Evolutionary conservation across 2,888 invertebrate species (phyloP), one percentile per base, ranked within the genome.

Genomic region (Pseudolycoriella hygida): DNA sequence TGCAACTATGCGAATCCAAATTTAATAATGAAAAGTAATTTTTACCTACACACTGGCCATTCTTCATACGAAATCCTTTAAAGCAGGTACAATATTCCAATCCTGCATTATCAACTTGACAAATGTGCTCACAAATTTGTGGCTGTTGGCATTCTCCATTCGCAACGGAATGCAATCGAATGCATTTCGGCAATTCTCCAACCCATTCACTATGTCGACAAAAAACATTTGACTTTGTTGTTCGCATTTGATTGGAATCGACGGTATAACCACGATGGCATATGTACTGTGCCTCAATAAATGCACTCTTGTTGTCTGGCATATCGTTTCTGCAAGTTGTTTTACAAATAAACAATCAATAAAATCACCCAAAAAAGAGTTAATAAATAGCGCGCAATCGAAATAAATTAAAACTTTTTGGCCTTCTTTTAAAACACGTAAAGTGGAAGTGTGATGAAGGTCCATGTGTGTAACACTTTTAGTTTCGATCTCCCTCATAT

Each of bases 21-120:
- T 12, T 30, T 12, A 18, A 15, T n/a, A 31, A 14, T 38, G 30
- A 43, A 46, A 18, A 25, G n/a, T 25, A 4, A 43, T 42, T 47
- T 42, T 41, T 49, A 53, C 53, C 53, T 43, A 46, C 46, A 44
- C 53, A 53, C 8, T 48, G 49, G 39, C 43, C 45, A 44, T 50
- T 50, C 44, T 67, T 59, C 31, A 57, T 54, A 40, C 57, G 56
- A 54, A 66, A 69, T 46, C 71, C 71, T 44, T 61, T 58, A 48
- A 64, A 60, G 53, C 71, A 72, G 17, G 61, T 58, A 51, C 71
- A 71, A 51, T 59, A 62, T 50, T 56, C 65, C 47, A 51, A 55
- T 45, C 56, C 57, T 47, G 55, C 60, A 44, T 51, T 48, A 18
- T 44, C 44, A 25, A 48, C 46, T 43, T 41, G 47, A 43, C 53